Base-by-base conservation (phyloP, 1,140 invertebrate genomes). In the Calycopis cecrops region DNA sequence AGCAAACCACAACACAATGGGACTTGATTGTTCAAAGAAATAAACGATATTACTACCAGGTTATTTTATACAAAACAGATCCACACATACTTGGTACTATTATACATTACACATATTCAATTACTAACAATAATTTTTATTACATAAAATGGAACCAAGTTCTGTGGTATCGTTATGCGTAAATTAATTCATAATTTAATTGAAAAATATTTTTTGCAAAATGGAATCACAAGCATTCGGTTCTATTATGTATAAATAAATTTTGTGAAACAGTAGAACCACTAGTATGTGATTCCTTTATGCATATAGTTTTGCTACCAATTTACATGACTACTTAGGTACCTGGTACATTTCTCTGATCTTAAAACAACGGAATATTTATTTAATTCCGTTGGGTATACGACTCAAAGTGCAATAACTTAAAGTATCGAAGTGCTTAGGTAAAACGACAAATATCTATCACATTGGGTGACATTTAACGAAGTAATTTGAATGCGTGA, bases 81-180 rank as follows among this genome's bases (percentile, higher is more conserved):
- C 40, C 40, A 44, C 40, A 44, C 40, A 17, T 44, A 44, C 7
- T 14, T 44, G 40, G 40, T 12, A 16, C 16, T 10, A 44, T 44
- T 17, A 44, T 11, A 16, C 42, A 47, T 14, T 6, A 28, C 6
- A 28, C 21, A 28, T 12, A 17, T 44, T 14, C 8, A 18, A 44
- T 44, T 44, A 44, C 14, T 44, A 44, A 44, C 16, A 44, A 17
- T 8, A 8, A 44, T 12, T 44, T 44, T 16, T 47, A 16, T 12
- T 44, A 44, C 42, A 44, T 12, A 9, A 44, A 44, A 44, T 44
- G 7, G 42, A 17, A 44, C 42, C 14, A 44, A 44, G 42, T 44
- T 18, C 16, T 47, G 8, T 47, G 16, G 42, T 47, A 47, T 47
- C 8, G 4, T 9, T 18, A 47, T 11, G 42, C 9, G 8, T 47